These are phyloP conservation scores for Pangasius krempfi DNA, from an alignment of 2,797 vertebrate species.

Conservation along the genomic window DNA sequence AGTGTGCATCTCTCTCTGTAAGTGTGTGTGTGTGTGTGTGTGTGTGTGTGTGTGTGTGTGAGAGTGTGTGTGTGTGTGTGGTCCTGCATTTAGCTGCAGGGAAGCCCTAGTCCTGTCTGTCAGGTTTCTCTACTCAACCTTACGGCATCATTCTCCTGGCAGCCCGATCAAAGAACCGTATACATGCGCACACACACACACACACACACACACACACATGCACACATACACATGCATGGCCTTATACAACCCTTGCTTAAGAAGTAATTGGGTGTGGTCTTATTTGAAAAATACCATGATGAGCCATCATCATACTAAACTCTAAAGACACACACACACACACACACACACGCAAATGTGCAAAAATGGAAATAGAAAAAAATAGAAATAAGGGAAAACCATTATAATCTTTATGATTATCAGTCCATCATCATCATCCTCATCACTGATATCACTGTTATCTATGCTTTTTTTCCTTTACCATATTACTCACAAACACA, in stretches of 20 bases:
- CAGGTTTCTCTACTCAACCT: slow-evolving; percentile 75
- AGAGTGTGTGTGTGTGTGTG: slow-evolving; percentile 48
- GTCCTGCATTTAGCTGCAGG: slow-evolving; percentile 54
- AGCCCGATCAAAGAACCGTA: slow-evolving; percentile 61
- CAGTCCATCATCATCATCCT: background rate
- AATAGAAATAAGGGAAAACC: background rate
- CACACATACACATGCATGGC: slow-evolving; percentile 37
- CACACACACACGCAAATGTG: background rate
- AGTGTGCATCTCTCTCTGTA: slow-evolving; percentile 3
- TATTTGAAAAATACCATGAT: slow-evolving; percentile 54
- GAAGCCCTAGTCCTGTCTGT: slow-evolving; percentile 70
- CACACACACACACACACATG: slow-evolving; percentile 48
- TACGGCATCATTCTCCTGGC: slow-evolving; percentile 64
- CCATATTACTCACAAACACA: background rate
- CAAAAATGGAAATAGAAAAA: background rate
- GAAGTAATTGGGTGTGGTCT: slow-evolving; percentile 54
- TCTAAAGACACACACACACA: slow-evolving; percentile 18
- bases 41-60: slow-evolving; percentile 48
- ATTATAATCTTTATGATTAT: background rate
- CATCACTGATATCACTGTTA: background rate
- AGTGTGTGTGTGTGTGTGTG: background rate
- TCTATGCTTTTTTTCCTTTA: background rate
- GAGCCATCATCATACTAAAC: slow-evolving; percentile 27
- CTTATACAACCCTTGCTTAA: slow-evolving; percentile 56
- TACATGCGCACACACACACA: slow-evolving; percentile 44